Base-by-base conservation (phyloP, 2,113 vertebrate genomes). In the Chauna torquata region DNA sequence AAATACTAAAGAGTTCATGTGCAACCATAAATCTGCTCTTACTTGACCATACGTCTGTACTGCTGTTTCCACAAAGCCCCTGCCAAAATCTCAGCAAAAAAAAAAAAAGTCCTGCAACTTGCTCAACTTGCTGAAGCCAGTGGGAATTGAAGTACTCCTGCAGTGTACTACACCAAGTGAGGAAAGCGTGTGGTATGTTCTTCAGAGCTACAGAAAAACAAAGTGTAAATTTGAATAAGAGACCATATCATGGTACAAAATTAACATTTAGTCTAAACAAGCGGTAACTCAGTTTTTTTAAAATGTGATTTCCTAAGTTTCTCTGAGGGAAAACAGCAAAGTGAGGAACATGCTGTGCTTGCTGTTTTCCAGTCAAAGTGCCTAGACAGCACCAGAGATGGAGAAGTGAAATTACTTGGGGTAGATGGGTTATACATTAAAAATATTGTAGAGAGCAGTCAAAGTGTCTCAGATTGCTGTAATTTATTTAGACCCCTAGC, bases 321-420 rank as follows among this genome's bases (percentile, higher is more conserved):
- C 80, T 93, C 30, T 52, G 59, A 85, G 32, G 42, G 12, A 88
- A 95, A 92, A 19, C 24, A 92, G 78, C 52, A 86, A 89, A 91
- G 91, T 0, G 1, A 86, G 62, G 88, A 91, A 86, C 22, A 8
- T 61, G 83, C 78, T 91, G 70, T 2, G 3, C 34, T 92, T 72
- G 77, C 86, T 82, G 27, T 84, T 96, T 94, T 75, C 57, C 71
- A 34, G 36, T 88, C 14, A 5, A 91, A 96, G 42, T 76, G 88
- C 72, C 76, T 28, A 49, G 72, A 24, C 80, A 95, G 80, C 86
- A 79, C 24, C 74, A 82, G 49, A 68, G 66, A 76, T 13, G 24
- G 54, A 84, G 94, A 97, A 95, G 57, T 94, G 77, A 96, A 94
- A 95, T 54, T 82, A 65, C 84, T 84, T 69, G 40, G 47, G 30